Conservation (phyloP, 64 coral and sea anemone species). For the Stichodactyla mertensii region DNA sequence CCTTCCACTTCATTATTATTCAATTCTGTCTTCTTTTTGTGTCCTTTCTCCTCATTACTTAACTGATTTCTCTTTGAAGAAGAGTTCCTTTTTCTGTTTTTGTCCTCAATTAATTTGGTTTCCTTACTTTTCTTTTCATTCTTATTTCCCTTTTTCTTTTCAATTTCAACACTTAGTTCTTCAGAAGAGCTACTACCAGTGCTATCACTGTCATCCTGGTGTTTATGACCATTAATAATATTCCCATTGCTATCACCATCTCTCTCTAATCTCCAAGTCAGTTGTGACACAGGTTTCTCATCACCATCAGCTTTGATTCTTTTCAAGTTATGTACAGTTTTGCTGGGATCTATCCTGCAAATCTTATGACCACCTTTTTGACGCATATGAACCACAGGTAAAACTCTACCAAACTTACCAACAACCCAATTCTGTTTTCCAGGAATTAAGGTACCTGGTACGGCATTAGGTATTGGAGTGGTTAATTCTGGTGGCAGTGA, state of each 20-base stretch:
- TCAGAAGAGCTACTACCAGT: not conserved
- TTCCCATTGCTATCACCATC: slow-evolving; percentile 3
- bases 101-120: not conserved
- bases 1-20: not conserved
- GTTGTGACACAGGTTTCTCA: slow-evolving; percentile 8
- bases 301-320: slow-evolving; percentile 46
- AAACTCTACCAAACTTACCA: slow-evolving; percentile 82
- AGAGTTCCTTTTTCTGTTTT: not conserved
- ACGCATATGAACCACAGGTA: slow-evolving; percentile 80
- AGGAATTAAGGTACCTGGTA: slow-evolving; percentile 78
- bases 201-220: not conserved
- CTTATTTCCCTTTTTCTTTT: not conserved
- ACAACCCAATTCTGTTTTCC: slow-evolving; percentile 93
- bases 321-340: slow-evolving; percentile 84
- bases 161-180: not conserved
- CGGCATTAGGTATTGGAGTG: slow-evolving; percentile 45
- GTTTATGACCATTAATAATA: not conserved
- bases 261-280: slow-evolving; percentile 71
- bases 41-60: not conserved
- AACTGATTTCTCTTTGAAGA: not conserved
- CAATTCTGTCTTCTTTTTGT: not conserved
- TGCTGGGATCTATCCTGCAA: slow-evolving; percentile 83
- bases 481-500: not conserved
- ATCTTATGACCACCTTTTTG: slow-evolving; percentile 70
- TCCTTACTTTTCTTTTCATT: not conserved